These are phyloP conservation scores for Odontocerum albicorne DNA, from an alignment of 2,888 invertebrate genomes.

Conservation along the genomic window DNA sequence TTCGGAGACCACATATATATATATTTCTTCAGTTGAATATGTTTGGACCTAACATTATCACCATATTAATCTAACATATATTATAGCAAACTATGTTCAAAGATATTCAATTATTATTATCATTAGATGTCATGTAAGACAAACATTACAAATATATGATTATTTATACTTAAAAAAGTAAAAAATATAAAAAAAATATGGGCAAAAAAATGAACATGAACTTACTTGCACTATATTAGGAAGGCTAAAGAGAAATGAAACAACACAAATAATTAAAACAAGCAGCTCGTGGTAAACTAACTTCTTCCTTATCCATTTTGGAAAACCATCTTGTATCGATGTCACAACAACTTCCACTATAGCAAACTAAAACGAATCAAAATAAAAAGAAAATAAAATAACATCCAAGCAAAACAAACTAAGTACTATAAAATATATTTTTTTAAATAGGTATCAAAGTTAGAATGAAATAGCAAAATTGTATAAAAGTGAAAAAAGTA, in stretches of 20 bases:
- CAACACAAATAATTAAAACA: conserved; percentile 78
- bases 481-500: background rate
- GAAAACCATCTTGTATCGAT: conserved; percentile 91
- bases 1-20: too few species aligned
- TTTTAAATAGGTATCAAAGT: background rate
- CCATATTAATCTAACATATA: too few species aligned
- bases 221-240: conserved; percentile 83
- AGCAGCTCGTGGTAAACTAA: conserved; percentile 85
- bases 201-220: background rate
- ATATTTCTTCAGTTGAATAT: too few species aligned
- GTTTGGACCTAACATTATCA: too few species aligned
- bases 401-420: too few species aligned
- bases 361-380: conserved; percentile 71
- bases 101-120: too few species aligned
- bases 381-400: background rate
- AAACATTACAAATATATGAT: too few species aligned
- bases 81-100: too few species aligned
- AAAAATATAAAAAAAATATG: too few species aligned
- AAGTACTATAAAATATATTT: too few species aligned
- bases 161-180: too few species aligned
- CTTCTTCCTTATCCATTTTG: conserved; percentile 79
- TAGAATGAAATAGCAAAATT: background rate
- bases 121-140: too few species aligned
- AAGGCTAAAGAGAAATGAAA: conserved; percentile 82
- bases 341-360: conserved; percentile 94